Evolutionary conservation across 2,888 invertebrate genomes (phyloP).

Genomic region (Macrophya alboannulata): DNA sequence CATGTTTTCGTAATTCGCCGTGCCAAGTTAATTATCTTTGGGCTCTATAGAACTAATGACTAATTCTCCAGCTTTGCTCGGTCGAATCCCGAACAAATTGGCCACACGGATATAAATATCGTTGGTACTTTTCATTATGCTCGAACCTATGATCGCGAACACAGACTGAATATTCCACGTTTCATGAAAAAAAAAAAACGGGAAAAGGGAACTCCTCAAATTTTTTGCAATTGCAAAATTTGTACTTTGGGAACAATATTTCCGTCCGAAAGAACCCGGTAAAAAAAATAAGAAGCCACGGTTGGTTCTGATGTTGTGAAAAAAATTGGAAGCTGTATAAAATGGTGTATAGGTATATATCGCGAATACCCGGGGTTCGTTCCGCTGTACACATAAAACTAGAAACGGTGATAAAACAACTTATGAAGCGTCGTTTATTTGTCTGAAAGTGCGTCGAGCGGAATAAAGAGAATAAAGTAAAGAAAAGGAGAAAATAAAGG

Average conservation of each 20-base stretch:
- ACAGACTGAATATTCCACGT: not conserved
- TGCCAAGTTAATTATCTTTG: constrained; percentile 30
- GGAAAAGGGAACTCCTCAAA: not conserved
- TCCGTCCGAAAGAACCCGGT: not conserved
- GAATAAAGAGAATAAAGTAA: not conserved
- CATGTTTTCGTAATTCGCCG: constrained; percentile 51
- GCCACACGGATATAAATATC: not conserved
- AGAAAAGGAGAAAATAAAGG: not conserved
- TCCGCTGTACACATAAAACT: constrained; percentile 3
- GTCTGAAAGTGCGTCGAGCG: constrained; percentile 47
- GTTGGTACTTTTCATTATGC: not conserved
- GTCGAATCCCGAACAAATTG: not conserved
- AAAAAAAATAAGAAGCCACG: too few species aligned
- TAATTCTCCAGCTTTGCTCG: not conserved
- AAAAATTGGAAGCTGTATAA: not conserved
- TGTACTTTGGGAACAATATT: not conserved
- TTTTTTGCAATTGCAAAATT: not conserved
- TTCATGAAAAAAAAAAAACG: not conserved
- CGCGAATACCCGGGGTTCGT: not conserved
- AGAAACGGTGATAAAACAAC: constrained; percentile 34
- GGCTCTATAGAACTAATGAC: constrained; percentile 1
- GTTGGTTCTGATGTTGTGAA: too few species aligned
- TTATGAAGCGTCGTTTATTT: constrained; percentile 45
- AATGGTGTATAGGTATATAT: not conserved
- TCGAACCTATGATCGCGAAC: not conserved